Conservation (phyloP, 2,113 vertebrate genomes). For the Bolborhynchus lineola region DNA sequence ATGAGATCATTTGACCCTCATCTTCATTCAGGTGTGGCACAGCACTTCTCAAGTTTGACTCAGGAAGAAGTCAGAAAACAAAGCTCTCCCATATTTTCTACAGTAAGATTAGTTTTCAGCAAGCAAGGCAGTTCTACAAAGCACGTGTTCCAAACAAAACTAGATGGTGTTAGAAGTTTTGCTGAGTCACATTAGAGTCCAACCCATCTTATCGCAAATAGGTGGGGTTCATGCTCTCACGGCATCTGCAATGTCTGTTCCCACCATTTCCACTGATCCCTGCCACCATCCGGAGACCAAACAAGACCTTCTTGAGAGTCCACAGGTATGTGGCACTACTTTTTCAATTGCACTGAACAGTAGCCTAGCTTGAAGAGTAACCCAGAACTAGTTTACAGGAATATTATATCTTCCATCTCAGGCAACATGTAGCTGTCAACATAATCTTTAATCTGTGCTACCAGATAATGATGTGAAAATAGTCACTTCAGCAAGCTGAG, state of each 20-base stretch:
- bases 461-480: background rate
- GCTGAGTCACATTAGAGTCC: too few species aligned
- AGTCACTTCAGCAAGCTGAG: background rate
- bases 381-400: background rate
- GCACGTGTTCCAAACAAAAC: background rate
- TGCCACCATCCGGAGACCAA: background rate
- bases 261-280: background rate
- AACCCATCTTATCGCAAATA: background rate
- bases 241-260: background rate
- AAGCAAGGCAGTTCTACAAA: background rate
- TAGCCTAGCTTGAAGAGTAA: background rate
- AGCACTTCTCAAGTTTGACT: background rate
- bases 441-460: background rate
- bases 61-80: background rate
- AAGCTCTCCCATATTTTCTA: background rate
- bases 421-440: background rate
- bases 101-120: background rate
- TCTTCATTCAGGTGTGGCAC: background rate
- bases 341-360: background rate
- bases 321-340: background rate
- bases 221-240: background rate
- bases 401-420: background rate
- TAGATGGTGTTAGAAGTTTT: background rate
- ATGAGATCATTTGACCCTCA: background rate
- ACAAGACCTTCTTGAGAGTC: background rate